Evolutionary conservation across 2,888 invertebrate genomes (phyloP).

Genomic region (Stratiomys singularior): DNA sequence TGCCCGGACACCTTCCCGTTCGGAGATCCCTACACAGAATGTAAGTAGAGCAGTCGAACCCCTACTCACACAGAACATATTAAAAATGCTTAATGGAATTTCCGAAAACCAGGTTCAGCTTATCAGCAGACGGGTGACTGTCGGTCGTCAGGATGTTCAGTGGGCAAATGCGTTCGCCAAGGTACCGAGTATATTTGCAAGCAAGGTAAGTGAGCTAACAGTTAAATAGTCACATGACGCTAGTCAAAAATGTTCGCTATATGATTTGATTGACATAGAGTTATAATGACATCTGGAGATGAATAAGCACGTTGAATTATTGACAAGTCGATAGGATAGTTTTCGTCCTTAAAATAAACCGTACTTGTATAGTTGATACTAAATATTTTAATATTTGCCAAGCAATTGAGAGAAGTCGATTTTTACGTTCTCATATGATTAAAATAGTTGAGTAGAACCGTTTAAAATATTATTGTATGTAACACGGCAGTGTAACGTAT

Average conservation of each 20-base stretch:
- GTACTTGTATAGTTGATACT: no score
- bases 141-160: slow-evolving; percentile 84
- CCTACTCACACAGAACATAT: not conserved
- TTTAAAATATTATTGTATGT: slow-evolving; percentile 49
- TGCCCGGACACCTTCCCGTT: slow-evolving; percentile 84
- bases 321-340: no score
- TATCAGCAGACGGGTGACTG: slow-evolving; percentile 73
- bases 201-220: slow-evolving; percentile 62
- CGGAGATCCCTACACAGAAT: slow-evolving; percentile 87
- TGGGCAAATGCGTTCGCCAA: slow-evolving; percentile 85
- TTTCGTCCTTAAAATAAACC: no score
- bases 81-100: not conserved
- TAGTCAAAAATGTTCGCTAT: no score
- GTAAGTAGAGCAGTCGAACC: slow-evolving; percentile 71
- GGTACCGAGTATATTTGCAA: slow-evolving; percentile 79
- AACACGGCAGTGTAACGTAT: slow-evolving; percentile 52
- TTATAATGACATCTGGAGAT: no score
- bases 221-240: not conserved
- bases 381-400: not conserved
- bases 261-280: no score
- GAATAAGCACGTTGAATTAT: no score
- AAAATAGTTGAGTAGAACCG: not conserved
- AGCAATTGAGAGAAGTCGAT: not conserved
- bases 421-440: not conserved
- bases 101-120: slow-evolving; percentile 66